Evolutionary conservation across 92 coral and sea anemone species (phyloP), one percentile per base, ranked within the genome.

Genomic region (Meandrina meandrites): DNA sequence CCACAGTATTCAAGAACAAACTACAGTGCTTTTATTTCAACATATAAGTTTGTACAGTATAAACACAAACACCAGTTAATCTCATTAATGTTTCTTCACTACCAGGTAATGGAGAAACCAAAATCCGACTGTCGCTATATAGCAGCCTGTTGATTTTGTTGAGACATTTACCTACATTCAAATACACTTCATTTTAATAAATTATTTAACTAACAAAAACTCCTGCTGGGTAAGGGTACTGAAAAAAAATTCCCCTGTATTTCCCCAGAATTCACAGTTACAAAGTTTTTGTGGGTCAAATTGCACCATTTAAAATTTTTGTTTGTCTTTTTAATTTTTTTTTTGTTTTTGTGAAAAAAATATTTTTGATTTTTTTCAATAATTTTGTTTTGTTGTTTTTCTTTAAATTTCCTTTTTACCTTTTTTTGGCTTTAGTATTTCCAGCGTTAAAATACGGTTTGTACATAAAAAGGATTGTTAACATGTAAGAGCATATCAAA

Each of bases 71-170:
- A 84, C 87, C 80, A 37, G 31, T 54, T 1, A 74, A 73, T 84
- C 71, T 74, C 71, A 47, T 5, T 16, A 73, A 27, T 78, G 84
- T 89, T 34, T 79, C 91, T 48, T 58, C 81, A 84, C 91, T 89
- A 89, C 85, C 19, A 78, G 80, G 86, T 89, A 89, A 89, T 89
- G 81, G 57, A 53, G 67, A 71, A 89, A 77, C 81, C 36, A 84
- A 74, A 81, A 30, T 77, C 50, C 3, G 19, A 57, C 76, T 60
- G 16, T 48, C 77, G 22, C 8, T 27, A 48, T 48, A 48, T 24
- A 27, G 75, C 90, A 81, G 86, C 64, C 50, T 8, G 35, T 79
- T n/a, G 79, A 86, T 45, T 82, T 81, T n/a, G 58, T 74, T 18
- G 12, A 56, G 72, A 70, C 58, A 70, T 69, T 28, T 48, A 12